These are phyloP conservation scores for Harmothoe impar DNA, from an alignment of 2,888 invertebrate species.

Conservation along the genomic window DNA sequence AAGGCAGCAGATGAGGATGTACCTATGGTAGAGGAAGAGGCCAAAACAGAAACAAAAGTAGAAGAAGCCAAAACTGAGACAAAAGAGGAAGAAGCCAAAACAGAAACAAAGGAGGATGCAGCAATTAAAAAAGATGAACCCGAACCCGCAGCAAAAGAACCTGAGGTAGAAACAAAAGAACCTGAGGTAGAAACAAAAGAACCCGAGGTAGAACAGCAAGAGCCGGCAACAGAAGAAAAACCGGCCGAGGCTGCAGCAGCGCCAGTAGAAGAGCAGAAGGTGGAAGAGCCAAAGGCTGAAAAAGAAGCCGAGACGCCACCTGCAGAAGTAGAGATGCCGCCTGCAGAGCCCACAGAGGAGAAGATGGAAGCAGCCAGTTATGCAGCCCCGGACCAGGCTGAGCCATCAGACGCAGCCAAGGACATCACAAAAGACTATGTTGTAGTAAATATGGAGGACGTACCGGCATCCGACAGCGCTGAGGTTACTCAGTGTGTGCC, in stretches of 20 bases:
- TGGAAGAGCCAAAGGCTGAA: slow-evolving; percentile 60
- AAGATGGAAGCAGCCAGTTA: neutral
- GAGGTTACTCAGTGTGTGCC: slow-evolving; percentile 74
- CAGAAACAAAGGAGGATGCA: neutral
- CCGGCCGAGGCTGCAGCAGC: slow-evolving; percentile 42
- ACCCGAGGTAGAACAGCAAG: neutral
- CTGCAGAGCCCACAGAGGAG: slow-evolving; percentile 53
- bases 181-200: neutral
- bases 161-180: slow-evolving; percentile 14
- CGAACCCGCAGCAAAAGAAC: slow-evolving; percentile 3
- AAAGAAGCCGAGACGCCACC: neutral
- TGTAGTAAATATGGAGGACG: slow-evolving; percentile 75
- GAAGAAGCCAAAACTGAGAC: neutral
- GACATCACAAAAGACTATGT: slow-evolving; percentile 74
- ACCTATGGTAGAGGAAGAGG: no score
- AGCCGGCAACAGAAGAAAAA: slow-evolving; percentile 36
- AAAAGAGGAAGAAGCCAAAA: neutral
- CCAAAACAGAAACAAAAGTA: no score
- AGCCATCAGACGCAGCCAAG: slow-evolving; percentile 46
- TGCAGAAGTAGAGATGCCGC: neutral
- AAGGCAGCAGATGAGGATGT: neutral
- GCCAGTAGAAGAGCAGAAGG: neutral
- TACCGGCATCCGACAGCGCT: slow-evolving; percentile 74
- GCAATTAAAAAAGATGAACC: slow-evolving; percentile 17
- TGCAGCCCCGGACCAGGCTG: slow-evolving; percentile 15